Conservation (phyloP, 2,113 vertebrate species). For the Crotophaga sulcirostris region DNA sequence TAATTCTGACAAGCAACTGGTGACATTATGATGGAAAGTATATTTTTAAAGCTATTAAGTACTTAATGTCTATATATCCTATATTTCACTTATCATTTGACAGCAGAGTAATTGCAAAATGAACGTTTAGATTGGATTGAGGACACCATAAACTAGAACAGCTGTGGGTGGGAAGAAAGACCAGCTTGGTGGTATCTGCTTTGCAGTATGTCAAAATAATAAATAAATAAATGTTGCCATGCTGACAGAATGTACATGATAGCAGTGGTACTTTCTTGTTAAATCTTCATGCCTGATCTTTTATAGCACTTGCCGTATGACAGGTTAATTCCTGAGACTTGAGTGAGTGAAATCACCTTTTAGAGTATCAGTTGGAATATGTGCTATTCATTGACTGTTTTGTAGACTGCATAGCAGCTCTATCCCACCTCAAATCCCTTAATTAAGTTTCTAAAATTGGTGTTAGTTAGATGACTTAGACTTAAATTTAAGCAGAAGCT, state of each 20-base stretch:
- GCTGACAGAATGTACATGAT: neutral
- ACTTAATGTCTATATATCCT: slow-evolving; percentile 14
- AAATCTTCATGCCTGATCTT: neutral
- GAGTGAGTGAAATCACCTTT: neutral
- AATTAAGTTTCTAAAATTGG: neutral
- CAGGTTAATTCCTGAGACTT: neutral
- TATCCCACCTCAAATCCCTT: neutral
- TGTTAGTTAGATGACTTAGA: neutral
- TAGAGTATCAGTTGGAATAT: neutral
- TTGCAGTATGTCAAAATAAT: neutral
- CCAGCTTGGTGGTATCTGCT: neutral
- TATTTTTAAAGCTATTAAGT: slow-evolving; percentile 64
- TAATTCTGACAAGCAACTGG: slow-evolving; percentile 47
- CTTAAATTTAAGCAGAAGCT: neutral
- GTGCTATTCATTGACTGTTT: neutral
- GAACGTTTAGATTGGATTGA: slow-evolving; percentile 43
- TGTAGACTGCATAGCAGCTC: neutral
- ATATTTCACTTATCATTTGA: slow-evolving; percentile 55
- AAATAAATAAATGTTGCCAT: neutral
- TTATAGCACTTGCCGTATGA: neutral
- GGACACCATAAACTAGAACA: slow-evolving; percentile 14
- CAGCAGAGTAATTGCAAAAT: slow-evolving; percentile 52
- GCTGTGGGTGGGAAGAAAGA: slow-evolving; percentile 3
- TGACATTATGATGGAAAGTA: slow-evolving; percentile 31
- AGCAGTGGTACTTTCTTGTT: neutral